A percentile compares a stretch with the other conserved stretches of the same genome.
Conservation (phyloP, 2,113 vertebrate genomes). For the Pomatostomus ruficeps region DNA sequence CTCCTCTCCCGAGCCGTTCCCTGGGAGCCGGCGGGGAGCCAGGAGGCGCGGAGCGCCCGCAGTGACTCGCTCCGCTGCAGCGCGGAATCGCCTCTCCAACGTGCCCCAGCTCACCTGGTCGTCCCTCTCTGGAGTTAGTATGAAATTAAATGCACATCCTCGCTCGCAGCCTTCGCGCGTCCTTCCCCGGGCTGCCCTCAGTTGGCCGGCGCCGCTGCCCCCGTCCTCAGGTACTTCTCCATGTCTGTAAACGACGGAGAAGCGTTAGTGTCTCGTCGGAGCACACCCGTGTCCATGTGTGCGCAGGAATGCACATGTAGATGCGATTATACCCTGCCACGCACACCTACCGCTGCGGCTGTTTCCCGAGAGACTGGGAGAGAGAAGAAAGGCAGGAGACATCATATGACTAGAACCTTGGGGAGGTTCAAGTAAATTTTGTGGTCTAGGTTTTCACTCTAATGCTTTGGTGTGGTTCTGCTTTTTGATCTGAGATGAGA, state of each 20-base stretch:
- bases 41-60: rapidly evolving
- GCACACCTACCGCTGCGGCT: background rate
- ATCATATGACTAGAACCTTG: background rate
- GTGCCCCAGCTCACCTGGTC: background rate
- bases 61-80: background rate
- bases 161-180: background rate
- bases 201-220: background rate
- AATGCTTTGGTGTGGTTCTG: background rate
- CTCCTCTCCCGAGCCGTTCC: background rate
- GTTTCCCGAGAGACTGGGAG: background rate
- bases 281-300: background rate
- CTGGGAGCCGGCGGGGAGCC: background rate
- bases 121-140: background rate
- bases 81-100: rapidly evolving
- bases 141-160: background rate
- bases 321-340: background rate
- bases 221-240: background rate
- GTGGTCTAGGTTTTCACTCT: background rate
- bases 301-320: background rate
- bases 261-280: background rate
- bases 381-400: background rate
- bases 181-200: background rate
- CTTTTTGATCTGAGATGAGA: background rate
- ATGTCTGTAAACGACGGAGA: background rate
- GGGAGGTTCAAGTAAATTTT: background rate